phyloP scores from a whole-genome alignment of 2,113 vertebrate species.

The Apodemus sylvaticus region DNA sequence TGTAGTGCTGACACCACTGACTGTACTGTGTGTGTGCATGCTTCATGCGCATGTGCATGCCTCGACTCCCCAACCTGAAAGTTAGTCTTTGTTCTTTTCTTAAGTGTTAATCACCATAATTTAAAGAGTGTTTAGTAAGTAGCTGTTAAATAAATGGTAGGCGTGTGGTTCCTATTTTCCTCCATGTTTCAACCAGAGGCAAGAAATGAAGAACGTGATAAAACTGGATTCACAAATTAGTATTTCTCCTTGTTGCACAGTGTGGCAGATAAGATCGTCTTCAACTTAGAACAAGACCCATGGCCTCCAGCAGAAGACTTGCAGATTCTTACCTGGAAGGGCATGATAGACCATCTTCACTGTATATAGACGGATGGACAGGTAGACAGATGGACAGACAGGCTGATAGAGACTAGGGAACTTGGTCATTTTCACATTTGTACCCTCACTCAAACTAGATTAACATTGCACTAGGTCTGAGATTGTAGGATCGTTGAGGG shows the following conservation, averaged over 20 bases:
- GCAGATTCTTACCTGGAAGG: neutral
- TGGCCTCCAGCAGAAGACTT: neutral
- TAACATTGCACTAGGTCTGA: neutral
- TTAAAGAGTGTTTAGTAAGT: too few relatives aligned
- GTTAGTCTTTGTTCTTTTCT: neutral
- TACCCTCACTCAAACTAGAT: slow-evolving; percentile 5
- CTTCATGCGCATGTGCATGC: neutral
- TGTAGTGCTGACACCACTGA: too few relatives aligned
- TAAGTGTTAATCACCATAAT: neutral
- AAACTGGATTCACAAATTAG: neutral
- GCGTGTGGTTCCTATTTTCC: neutral
- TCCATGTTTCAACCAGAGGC: neutral
- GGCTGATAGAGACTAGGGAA: too few relatives aligned
- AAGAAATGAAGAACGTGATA: neutral
- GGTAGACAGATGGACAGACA: too few relatives aligned
- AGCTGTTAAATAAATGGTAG: neutral
- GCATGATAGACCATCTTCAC: neutral
- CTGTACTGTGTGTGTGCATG: neutral
- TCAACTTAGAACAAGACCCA: neutral
- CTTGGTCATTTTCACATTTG: slow-evolving; percentile 21
- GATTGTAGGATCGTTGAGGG: neutral
- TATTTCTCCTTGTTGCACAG: neutral
- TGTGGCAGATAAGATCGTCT: neutral
- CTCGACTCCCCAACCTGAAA: neutral
- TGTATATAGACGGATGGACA: too few relatives aligned